Evolutionary conservation across 1,140 invertebrate species (phyloP).

Genomic region (Sitodiplosis mosellana): DNA sequence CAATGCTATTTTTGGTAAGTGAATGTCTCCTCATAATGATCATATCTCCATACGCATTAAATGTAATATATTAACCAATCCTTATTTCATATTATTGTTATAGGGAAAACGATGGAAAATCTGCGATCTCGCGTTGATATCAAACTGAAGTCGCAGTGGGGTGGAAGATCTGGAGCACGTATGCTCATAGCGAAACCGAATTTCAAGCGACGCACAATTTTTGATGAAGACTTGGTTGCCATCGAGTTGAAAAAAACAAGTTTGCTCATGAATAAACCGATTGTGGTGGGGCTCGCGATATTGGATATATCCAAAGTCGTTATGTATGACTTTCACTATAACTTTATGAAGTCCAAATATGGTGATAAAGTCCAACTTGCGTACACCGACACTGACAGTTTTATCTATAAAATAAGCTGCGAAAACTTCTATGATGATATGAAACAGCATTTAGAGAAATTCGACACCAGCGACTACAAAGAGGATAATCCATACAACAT

Average conservation of each 20-base stretch:
- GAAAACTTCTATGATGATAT: conserved; percentile 26
- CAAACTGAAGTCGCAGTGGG: conserved; percentile 19
- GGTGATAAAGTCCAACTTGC: conserved; percentile 10
- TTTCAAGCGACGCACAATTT: conserved; percentile 19
- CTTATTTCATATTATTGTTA: too few relatives aligned
- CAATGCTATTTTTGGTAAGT: conserved; percentile 28
- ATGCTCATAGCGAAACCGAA: conserved; percentile 22
- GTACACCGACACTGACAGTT: conserved; percentile 27
- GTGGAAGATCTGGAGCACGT: conserved; percentile 15
- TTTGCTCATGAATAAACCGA: conserved; percentile 23
- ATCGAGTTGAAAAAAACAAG: conserved; percentile 19
- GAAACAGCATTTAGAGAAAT: conserved; percentile 10
- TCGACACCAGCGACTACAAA: conserved; percentile 17
- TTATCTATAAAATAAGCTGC: conserved; percentile 22
- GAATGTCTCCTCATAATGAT: too few relatives aligned
- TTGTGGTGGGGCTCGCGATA: conserved; percentile 23
- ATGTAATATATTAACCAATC: too few relatives aligned
- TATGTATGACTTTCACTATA: conserved; percentile 20
- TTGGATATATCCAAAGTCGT: conserved; percentile 23
- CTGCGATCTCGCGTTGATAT: conserved; percentile 26
- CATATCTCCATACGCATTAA: too few relatives aligned
- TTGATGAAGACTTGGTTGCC: conserved; percentile 21
- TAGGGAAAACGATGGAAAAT: conserved; percentile 31
- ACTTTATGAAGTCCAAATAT: conserved; percentile 15
- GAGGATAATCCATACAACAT: conserved; percentile 8